Evolutionary conservation across 2,888 invertebrate species (phyloP), one percentile per base, ranked within the genome.

Genomic region (Tiliacea aurago): DNA sequence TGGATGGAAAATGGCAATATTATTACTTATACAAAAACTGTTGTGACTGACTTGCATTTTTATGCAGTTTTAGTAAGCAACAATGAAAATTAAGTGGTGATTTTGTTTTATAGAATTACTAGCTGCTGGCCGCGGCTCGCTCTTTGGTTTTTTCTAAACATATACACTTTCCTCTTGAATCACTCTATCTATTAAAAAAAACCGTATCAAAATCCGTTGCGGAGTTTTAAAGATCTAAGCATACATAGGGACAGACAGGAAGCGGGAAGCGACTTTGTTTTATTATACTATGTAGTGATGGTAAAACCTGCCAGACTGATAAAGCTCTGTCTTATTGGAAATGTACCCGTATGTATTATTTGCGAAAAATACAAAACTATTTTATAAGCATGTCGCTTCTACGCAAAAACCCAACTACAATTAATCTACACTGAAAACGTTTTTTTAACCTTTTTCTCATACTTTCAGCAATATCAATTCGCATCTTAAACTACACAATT

Each of bases 401-500:
- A 28, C 23, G 4, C 5, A 9, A 47, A 70, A 23, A 23, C 37
- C 2, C 15, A 45, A 47, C 37, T 2, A 45, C 18, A 45, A 37
- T 37, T 37, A 37, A 15, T 33, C 15, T 45, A 18, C 15, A 7
- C 7, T 13, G 20, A 13, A 20, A 75, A 66, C 5, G 13, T 33
- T 15, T 51, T 15, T 51, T 70, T 9, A 41, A 3, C 0, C 51
- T 28, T 28, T 47, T 53, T 51, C n/a, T 37, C 9, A 28, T 45
- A 41, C 45, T 61, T 37, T 61, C 47, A 37, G 49, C 37, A 45
- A 64, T 47, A 80, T 70, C 51, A 62, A 65, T 74, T 74, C 33
- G 18, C 3, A 37, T 20, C 53, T 53, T 43, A 53, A 55, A 65
- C 49, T 37, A 45, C 53, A 63, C 61, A 47, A 55, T 70, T 70